phyloP scores from a whole-genome alignment of 2,888 invertebrate species.

The Spodoptera littoralis region DNA sequence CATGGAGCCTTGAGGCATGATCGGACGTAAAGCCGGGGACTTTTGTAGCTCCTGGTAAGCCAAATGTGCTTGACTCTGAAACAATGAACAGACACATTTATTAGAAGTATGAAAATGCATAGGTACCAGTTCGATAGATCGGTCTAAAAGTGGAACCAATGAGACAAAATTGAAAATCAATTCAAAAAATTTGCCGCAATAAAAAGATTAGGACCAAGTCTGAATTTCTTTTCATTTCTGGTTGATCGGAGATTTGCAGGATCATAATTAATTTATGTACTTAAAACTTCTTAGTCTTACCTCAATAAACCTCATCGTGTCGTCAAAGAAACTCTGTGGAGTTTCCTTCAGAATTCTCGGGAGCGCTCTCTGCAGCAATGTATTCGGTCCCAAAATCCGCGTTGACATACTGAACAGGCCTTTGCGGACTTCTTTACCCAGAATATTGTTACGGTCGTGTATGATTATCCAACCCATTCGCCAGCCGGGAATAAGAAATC shows the following conservation, averaged over 20 bases:
- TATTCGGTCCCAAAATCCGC: conserved; percentile 96
- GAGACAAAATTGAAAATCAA: no score
- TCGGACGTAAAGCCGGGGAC: conserved; percentile 94
- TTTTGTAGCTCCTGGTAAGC: conserved; percentile 91
- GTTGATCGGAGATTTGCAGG: no score
- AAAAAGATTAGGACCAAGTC: no score
- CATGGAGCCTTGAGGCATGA: conserved; percentile 99
- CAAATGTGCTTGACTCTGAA: conserved; percentile 93
- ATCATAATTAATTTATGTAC: no score
- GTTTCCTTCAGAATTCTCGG: conserved; percentile 94
- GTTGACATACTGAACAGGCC: conserved; percentile 92
- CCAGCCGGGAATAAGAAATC: conserved; percentile 99
- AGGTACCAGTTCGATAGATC: no score
- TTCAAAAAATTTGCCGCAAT: no score
- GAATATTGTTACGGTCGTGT: conserved; percentile 93
- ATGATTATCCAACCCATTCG: conserved; percentile 98
- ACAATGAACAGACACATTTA: not conserved
- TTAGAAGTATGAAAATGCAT: no score
- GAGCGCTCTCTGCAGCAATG: conserved; percentile 96
- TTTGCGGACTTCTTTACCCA: conserved; percentile 83
- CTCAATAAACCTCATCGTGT: conserved; percentile 89
- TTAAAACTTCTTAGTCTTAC: conserved; percentile 57
- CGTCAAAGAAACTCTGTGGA: conserved; percentile 94
- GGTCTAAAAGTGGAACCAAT: no score
- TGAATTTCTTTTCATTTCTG: no score